phyloP scores from a whole-genome alignment of 2,113 vertebrate species.

The Garra rufa region DNA sequence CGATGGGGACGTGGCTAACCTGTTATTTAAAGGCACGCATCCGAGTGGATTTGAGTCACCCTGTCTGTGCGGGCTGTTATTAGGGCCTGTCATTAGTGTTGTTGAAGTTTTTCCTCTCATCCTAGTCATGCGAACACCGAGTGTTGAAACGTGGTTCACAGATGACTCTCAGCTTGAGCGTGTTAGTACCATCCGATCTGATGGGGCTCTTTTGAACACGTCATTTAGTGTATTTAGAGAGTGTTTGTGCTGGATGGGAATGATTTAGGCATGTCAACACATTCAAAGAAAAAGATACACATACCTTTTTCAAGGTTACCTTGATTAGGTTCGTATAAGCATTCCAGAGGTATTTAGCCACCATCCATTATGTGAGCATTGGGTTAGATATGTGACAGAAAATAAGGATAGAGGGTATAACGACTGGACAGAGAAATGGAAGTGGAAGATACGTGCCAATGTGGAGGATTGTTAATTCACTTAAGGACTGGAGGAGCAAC shows the following conservation, averaged over 20 bases:
- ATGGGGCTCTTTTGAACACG: constrained; percentile 71
- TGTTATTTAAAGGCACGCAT: constrained; percentile 69
- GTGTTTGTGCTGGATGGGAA: constrained; percentile 71
- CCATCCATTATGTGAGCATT: constrained; percentile 76
- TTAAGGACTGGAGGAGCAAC: constrained; percentile 77
- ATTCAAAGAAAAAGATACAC: background rate
- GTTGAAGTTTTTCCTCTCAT: constrained; percentile 73
- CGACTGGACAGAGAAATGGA: background rate
- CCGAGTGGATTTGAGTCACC: constrained; percentile 64
- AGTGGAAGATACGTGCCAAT: constrained; percentile 44
- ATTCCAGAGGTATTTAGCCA: constrained; percentile 69
- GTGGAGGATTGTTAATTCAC: constrained; percentile 63
- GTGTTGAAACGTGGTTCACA: constrained; percentile 70
- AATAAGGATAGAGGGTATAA: constrained; percentile 56
- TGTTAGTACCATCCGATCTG: constrained; percentile 74
- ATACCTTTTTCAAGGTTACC: background rate
- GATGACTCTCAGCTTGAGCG: constrained; percentile 76
- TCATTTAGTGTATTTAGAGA: constrained; percentile 78
- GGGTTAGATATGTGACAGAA: constrained; percentile 75
- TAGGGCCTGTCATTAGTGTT: constrained; percentile 73
- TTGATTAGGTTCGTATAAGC: constrained; percentile 57
- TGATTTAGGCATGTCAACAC: constrained; percentile 69
- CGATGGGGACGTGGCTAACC: constrained; percentile 62
- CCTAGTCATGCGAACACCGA: constrained; percentile 71
- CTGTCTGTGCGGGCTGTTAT: constrained; percentile 65